These are phyloP conservation scores for Thalassarche chlororhynchos DNA, from an alignment of 2,113 vertebrate genomes.

Conservation along the genomic window DNA sequence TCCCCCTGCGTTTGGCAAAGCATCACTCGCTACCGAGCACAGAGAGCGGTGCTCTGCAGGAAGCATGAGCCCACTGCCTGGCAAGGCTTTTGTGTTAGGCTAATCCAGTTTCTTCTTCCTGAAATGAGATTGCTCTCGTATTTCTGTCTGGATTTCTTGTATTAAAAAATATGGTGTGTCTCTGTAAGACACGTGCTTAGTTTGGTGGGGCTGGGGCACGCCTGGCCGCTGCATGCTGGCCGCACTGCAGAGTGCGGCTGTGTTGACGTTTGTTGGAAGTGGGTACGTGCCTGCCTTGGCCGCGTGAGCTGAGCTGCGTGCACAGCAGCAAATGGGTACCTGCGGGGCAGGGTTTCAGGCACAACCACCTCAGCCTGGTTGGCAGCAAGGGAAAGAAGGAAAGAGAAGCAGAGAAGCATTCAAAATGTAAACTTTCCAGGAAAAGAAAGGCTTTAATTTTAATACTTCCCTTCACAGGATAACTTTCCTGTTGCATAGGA, in stretches of 20 bases:
- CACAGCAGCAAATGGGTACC: background rate
- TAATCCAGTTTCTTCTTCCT: background rate
- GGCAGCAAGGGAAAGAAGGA: background rate
- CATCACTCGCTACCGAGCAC: fast-evolving
- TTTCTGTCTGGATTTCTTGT: background rate
- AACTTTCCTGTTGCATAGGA: background rate
- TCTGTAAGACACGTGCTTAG: background rate
- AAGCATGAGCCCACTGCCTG: background rate
- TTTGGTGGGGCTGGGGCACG: background rate
- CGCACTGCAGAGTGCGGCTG: fast-evolving
- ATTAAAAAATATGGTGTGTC: background rate
- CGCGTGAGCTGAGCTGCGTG: background rate
- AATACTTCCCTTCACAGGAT: background rate
- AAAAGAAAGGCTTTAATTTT: background rate
- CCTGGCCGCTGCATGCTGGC: fast-evolving
- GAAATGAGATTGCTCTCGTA: background rate
- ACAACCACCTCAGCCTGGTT: background rate
- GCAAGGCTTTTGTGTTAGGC: background rate
- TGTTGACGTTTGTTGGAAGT: background rate
- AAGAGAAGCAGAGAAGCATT: background rate
- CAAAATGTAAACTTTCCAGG: background rate
- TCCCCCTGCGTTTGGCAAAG: background rate
- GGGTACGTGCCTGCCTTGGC: background rate
- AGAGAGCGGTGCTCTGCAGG: background rate
- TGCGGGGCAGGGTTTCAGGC: background rate